phyloP scores from a whole-genome alignment of 2,888 invertebrate genomes.

The Sturmia bella region DNA sequence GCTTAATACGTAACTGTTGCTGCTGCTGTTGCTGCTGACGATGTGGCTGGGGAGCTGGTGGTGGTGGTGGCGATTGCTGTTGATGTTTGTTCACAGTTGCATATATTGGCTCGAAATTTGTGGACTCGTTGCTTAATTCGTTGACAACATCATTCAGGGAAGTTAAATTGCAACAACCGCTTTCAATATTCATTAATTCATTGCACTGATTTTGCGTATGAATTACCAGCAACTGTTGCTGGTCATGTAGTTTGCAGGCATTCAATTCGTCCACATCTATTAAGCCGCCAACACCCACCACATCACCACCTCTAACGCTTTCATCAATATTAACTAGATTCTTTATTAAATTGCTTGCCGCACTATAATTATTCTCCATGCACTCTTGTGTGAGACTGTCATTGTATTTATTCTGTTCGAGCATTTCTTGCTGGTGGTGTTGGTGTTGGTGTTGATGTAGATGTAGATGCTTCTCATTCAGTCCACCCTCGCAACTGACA shows the following conservation, averaged over 20 bases:
- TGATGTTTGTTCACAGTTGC: constrained; percentile 74
- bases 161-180: constrained; percentile 72
- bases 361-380: constrained; percentile 70
- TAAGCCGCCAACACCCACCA: constrained; percentile 61
- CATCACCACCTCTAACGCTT: constrained; percentile 5
- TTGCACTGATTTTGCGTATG: constrained; percentile 69
- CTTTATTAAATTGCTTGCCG: constrained; percentile 62
- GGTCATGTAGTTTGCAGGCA: constrained; percentile 50
- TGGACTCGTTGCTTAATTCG: constrained; percentile 71
- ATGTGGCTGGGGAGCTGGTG: constrained; percentile 83
- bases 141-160: constrained; percentile 70
- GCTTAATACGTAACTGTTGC: constrained; percentile 81
- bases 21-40: constrained; percentile 80
- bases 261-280: constrained; percentile 53
- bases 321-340: constrained; percentile 63
- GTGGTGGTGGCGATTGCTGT: constrained; percentile 84
- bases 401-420: constrained; percentile 73
- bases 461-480: constrained; percentile 66
- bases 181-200: constrained; percentile 72
- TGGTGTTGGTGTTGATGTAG: constrained; percentile 58
- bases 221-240: constrained; percentile 41
- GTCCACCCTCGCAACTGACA: constrained; percentile 58
- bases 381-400: constrained; percentile 70
- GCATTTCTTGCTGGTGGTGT: constrained; percentile 66
- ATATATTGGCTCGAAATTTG: constrained; percentile 78